Evolutionary conservation across 2,888 invertebrate species (phyloP).

Genomic region (Archips xylosteana): DNA sequence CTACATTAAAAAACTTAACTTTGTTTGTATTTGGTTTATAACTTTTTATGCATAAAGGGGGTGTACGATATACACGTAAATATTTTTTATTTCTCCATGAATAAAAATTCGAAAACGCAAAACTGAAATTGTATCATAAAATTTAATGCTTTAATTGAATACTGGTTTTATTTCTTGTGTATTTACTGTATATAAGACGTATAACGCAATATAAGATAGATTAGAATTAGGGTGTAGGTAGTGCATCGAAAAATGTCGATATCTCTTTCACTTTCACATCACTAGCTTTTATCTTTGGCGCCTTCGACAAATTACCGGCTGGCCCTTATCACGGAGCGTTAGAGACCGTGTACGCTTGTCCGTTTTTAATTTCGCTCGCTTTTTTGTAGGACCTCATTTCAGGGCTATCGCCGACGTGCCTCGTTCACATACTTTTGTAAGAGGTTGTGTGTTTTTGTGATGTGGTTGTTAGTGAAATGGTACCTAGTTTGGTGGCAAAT

Average conservation of each 20-base stretch:
- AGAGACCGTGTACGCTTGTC: constrained; percentile 77
- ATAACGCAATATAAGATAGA: too few species aligned
- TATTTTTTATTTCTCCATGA: too few species aligned
- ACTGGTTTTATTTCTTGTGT: too few species aligned
- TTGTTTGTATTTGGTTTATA: too few species aligned
- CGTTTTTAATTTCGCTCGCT: constrained; percentile 81
- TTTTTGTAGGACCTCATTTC: constrained; percentile 79
- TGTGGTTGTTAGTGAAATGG: constrained; percentile 14
- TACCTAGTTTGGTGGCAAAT: neutral
- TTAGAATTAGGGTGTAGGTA: neutral
- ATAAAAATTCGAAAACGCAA: too few species aligned
- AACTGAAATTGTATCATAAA: too few species aligned
- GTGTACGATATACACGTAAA: too few species aligned
- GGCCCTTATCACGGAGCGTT: constrained; percentile 77
- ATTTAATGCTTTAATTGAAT: too few species aligned
- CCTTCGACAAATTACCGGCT: constrained; percentile 83
- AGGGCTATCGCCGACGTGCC: constrained; percentile 69
- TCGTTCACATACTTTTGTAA: constrained; percentile 50
- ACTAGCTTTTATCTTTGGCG: constrained; percentile 81
- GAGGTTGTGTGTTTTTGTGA: constrained; percentile 35
- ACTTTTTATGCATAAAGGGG: too few species aligned
- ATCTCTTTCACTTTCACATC: constrained; percentile 55
- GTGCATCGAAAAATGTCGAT: neutral
- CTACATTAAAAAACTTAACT: too few species aligned
- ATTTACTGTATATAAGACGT: too few species aligned